Base-by-base conservation (phyloP, 2,113 vertebrate genomes). In the Oreochromis spilurus region DNA sequence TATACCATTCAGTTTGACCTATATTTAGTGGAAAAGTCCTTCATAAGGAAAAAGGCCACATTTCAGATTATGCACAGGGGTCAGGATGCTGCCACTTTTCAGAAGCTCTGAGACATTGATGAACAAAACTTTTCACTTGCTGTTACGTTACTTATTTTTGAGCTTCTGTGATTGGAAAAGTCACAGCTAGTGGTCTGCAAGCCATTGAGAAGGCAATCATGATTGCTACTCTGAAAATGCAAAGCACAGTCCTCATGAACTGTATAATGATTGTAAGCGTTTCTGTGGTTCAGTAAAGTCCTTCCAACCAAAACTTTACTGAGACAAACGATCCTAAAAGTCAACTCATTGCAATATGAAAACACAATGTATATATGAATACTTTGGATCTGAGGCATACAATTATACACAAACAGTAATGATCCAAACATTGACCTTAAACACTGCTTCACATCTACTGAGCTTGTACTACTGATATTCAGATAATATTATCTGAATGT, bases 191-290 rank as follows among this genome's bases (percentile, higher is more conserved):
- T 36, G 52, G 77, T 45, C 48, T 54, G 90, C 84, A 83, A 62
- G 34, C 34, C 55, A 86, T 21, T 89, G 43, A 89, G 80, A 29
- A 36, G 77, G 17, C 81, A 84, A 84, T 87, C 90, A 87, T 1
- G 8, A n/a, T 38, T 54, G 79, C 57, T 45, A 16, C 58, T 50
- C 50, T 45, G 67, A 5, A 84, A 86, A 82, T 50, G 55, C 55
- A 45, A 53, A 79, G 48, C 2, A 52, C 3, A 58, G 31, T 19
- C 16, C 1, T 82, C 36, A 1, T 21, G 16, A 24, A 19, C 43
- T 11, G 8, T 79, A 48, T 5, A 87, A 53, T 12, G 10, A 10
- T 52, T 40, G 6, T 3, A 53, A 43, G 54, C 21, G 12, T 29
- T 58, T 58, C 29, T 79, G 31, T 54, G 38, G 79, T 75, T 24